Conservation (phyloP, 1,140 invertebrate species). For the Platorchestia sp. region DNA sequence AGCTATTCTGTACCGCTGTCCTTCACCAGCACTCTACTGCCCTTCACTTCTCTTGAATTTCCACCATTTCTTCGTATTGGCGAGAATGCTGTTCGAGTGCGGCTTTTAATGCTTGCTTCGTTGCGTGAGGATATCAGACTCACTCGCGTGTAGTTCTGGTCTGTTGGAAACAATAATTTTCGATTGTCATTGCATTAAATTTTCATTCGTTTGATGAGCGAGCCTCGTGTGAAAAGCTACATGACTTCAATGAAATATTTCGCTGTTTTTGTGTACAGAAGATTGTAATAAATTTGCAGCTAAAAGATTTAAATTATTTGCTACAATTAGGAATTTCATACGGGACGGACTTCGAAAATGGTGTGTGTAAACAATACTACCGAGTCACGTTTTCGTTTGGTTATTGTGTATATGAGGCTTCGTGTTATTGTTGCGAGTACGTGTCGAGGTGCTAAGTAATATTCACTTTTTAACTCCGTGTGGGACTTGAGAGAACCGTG, state of each 20-base stretch:
- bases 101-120: neutral
- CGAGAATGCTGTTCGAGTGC: neutral
- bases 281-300: neutral
- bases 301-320: neutral
- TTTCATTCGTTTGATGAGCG: neutral
- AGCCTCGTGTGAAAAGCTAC: neutral
- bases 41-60: neutral
- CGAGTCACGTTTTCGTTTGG: neutral
- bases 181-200: neutral
- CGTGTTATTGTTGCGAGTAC: neutral
- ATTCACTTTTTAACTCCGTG: neutral
- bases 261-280: neutral
- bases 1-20: neutral
- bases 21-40: neutral
- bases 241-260: neutral
- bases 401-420: neutral
- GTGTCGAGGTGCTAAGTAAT: neutral
- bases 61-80: neutral
- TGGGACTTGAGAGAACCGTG: neutral
- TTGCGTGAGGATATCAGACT: neutral
- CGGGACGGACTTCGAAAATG: neutral
- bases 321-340: neutral
- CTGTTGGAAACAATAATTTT: neutral
- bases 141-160: neutral
- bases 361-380: neutral